Percentiles rank a stretch among this genome's conserved stretches.
phyloP scores from a whole-genome alignment of 2,888 invertebrate genomes.

The Tenodera sinensis region DNA sequence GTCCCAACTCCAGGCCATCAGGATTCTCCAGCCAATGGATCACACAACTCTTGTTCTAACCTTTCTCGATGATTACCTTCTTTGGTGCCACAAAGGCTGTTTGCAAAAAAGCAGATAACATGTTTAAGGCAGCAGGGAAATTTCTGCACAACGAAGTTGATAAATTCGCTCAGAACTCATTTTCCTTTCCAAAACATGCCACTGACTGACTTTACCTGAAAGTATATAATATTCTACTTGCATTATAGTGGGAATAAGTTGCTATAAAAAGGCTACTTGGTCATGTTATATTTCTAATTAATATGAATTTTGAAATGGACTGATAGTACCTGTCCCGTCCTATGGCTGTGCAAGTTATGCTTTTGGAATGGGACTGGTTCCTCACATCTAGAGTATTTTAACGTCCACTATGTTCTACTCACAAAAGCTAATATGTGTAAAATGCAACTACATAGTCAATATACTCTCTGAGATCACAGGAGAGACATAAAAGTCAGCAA shows the following conservation, averaged over 20 bases:
- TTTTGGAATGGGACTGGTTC: not conserved
- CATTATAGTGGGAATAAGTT: not conserved
- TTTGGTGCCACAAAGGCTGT: not conserved
- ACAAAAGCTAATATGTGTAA: not conserved
- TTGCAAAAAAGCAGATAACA: not conserved
- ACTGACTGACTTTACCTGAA: not conserved
- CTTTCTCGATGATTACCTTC: conserved; percentile 24
- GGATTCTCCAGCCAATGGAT: conserved; percentile 16
- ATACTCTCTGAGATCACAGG: not conserved
- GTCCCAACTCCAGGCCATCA: conserved; percentile 32
- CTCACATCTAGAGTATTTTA: not conserved
- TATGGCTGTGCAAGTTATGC: not conserved
- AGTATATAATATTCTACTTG: not conserved
- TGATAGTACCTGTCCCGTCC: not conserved
- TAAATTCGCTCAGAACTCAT: not conserved
- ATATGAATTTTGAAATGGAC: not conserved
- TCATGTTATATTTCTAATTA: not conserved
- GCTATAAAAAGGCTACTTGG: not conserved
- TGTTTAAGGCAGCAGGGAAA: not conserved
- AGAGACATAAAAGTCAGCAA: not conserved
- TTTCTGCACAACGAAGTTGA: not conserved
- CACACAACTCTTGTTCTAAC: conserved; percentile 27
- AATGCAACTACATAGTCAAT: not conserved
- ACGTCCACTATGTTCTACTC: not conserved
- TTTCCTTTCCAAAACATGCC: not conserved